Evolutionary conservation across 2,888 invertebrate genomes (phyloP).

Genomic region (Zootermopsis nevadensis): DNA sequence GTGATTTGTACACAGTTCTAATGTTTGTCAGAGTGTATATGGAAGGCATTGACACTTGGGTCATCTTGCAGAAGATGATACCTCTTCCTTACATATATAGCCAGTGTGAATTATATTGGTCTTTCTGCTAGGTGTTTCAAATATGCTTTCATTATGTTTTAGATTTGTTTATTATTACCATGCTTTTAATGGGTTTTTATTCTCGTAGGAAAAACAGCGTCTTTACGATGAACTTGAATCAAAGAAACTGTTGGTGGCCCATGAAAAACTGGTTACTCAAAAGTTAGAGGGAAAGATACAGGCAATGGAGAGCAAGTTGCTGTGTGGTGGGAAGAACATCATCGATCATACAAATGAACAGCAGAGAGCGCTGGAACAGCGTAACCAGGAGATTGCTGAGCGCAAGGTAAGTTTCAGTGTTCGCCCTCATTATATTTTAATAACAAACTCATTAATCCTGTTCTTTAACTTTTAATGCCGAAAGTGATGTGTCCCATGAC

Average conservation of each 20-base stretch:
- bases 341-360: constrained; percentile 96
- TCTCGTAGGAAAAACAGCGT: constrained; percentile 58
- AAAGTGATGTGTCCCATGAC: too few relatives aligned
- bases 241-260: constrained; percentile 64
- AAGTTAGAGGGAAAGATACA: constrained; percentile 76
- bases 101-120: too few relatives aligned
- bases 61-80: too few relatives aligned
- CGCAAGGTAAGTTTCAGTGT: constrained; percentile 70
- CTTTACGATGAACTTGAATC: constrained; percentile 60
- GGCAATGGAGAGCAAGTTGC: constrained; percentile 91
- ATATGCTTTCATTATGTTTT: too few relatives aligned
- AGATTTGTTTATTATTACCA: too few relatives aligned
- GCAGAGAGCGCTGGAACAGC: constrained; percentile 87
- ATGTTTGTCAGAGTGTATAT: too few relatives aligned
- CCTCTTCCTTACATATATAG: too few relatives aligned
- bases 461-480: too few relatives aligned
- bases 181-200: background rate
- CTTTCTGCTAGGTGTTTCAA: too few relatives aligned
- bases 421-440: background rate
- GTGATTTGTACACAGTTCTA: too few relatives aligned
- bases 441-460: too few relatives aligned
- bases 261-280: constrained; percentile 67
- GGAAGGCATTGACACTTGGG: too few relatives aligned
- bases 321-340: constrained; percentile 94
- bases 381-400: constrained; percentile 88